Conservation (phyloP, 1,140 invertebrate genomes). For the Megathymus violae region DNA sequence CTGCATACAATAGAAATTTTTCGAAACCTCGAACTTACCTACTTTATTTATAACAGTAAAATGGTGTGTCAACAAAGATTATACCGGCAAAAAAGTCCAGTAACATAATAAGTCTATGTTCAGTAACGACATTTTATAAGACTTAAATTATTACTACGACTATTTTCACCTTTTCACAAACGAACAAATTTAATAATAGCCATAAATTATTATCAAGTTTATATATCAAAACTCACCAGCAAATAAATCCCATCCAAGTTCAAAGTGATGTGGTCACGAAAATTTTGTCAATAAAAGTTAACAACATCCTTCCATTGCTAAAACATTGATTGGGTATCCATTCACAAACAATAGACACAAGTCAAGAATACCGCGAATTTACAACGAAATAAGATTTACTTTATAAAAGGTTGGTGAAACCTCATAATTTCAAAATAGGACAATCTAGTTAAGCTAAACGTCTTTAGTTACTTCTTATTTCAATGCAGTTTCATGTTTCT, state of each 20-base stretch:
- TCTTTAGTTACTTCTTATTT: constrained; percentile 35
- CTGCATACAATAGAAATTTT: no score
- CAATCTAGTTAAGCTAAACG: constrained; percentile 9
- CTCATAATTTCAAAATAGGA: constrained; percentile 33
- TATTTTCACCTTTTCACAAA: no score
- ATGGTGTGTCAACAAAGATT: no score
- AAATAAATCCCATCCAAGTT: constrained; percentile 46
- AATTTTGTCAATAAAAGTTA: constrained; percentile 17
- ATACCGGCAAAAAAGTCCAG: no score
- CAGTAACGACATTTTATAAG: no score
- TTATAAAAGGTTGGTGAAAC: constrained; percentile 31
- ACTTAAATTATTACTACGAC: no score
- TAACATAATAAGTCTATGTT: no score
- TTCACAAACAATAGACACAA: constrained; percentile 53
- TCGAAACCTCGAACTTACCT: no score
- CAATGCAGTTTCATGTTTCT: constrained; percentile 34
- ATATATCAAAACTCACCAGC: constrained; percentile 50
- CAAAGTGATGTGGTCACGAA: constrained; percentile 32
- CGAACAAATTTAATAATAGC: no score
- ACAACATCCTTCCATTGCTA: constrained; percentile 33
- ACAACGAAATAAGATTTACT: constrained; percentile 42
- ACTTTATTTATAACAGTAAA: no score
- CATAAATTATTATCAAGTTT: no score
- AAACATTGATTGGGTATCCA: constrained; percentile 39
- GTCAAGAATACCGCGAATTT: constrained; percentile 49